Conservation (phyloP, 2,113 vertebrate species). For the Mus spicilegus region DNA sequence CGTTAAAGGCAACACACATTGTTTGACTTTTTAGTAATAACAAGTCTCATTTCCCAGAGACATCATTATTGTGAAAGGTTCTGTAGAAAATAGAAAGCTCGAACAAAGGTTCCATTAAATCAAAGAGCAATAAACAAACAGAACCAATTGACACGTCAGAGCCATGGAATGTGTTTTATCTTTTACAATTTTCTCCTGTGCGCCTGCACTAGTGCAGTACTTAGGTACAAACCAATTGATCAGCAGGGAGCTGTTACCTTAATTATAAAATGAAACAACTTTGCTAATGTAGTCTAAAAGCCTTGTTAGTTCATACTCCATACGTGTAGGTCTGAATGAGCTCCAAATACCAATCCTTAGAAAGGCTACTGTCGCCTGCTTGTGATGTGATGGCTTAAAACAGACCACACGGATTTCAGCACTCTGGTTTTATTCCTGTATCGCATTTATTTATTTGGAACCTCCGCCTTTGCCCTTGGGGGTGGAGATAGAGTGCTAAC, state of each 20-base stretch:
- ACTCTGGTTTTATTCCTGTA: not conserved
- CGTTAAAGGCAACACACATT: not conserved
- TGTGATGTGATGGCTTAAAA: constrained; percentile 60
- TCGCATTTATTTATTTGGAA: constrained; percentile 73
- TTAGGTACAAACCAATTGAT: constrained; percentile 82
- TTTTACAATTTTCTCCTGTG: constrained; percentile 66
- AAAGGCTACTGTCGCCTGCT: constrained; percentile 11
- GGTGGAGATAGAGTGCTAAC: constrained; percentile 74
- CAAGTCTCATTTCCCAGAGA: constrained; percentile 73
- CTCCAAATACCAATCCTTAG: constrained; percentile 78
- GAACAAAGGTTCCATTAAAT: constrained; percentile 86
- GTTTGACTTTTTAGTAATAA: constrained; percentile 76
- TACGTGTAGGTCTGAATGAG: constrained; percentile 75
- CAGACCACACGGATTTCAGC: not conserved
- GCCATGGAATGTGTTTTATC: constrained; percentile 25
- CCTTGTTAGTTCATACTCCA: constrained; percentile 80
- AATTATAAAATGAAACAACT: constrained; percentile 87
- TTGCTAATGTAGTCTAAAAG: constrained; percentile 80
- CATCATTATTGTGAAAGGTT: constrained; percentile 70
- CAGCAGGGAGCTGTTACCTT: constrained; percentile 84
- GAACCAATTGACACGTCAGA: constrained; percentile 70
- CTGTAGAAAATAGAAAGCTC: constrained; percentile 72
- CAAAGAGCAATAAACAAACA: constrained; percentile 86
- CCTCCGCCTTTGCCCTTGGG: constrained; percentile 68
- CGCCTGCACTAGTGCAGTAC: constrained; percentile 69